Evolutionary conservation across 2,113 vertebrate species (phyloP).

Genomic region (Scartelaos histophorus): DNA sequence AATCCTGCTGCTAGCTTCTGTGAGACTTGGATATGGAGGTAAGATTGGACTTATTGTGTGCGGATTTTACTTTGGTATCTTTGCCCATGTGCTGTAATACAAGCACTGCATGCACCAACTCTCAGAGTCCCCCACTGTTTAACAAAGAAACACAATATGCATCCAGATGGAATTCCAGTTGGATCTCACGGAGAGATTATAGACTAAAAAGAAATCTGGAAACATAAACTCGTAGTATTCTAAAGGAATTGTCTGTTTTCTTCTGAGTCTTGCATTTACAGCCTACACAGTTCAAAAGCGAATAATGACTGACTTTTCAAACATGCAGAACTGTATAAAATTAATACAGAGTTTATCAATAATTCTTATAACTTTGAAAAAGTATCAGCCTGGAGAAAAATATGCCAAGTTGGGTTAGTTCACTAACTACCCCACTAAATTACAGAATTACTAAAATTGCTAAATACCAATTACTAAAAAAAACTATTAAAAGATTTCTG

Average conservation of each 20-base stretch:
- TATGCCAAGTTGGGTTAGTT: neutral
- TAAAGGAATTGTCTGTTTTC: neutral
- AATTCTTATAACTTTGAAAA: no score
- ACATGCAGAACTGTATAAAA: neutral
- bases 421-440: neutral
- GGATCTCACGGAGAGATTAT: neutral
- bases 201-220: neutral
- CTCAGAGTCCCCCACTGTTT: neutral
- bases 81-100: neutral
- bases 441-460: no score
- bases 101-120: neutral
- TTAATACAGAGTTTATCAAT: neutral
- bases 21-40: neutral
- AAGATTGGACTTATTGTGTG: neutral
- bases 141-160: neutral
- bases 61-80: neutral
- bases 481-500: neutral
- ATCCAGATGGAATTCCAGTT: neutral
- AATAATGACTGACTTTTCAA: neutral
- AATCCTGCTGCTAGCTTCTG: neutral
- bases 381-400: neutral
- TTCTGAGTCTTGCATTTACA: neutral
- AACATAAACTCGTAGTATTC: neutral
- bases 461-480: no score
- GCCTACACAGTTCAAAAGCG: neutral